Percentiles rank a stretch among this genome's conserved stretches.
phyloP scores from a whole-genome alignment of 35 echinoderm and acorn worm species.

The Anneissia japonica region DNA sequence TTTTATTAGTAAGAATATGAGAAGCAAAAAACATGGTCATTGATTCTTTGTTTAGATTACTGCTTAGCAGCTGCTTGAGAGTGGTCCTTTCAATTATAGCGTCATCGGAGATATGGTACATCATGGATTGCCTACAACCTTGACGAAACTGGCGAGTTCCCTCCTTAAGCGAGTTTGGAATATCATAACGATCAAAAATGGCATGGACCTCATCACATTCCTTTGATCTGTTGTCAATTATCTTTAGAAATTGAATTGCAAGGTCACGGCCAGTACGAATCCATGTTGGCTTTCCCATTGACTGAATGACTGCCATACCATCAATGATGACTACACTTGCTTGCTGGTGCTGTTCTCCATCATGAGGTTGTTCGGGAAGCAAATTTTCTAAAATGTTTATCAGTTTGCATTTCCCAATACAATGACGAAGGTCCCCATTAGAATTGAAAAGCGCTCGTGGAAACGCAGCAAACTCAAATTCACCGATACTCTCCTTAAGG shows the following conservation, averaged over 20 bases:
- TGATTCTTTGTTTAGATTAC: background rate
- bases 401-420: background rate
- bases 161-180: background rate
- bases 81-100: background rate
- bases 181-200: constrained; percentile 4
- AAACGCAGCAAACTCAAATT: background rate
- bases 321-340: background rate
- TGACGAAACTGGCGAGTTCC: background rate
- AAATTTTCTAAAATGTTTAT: background rate
- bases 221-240: background rate
- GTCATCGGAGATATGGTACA: background rate
- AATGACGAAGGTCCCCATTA: background rate
- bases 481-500: background rate
- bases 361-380: background rate
- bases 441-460: background rate
- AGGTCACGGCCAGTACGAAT: background rate
- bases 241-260: background rate
- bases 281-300: background rate
- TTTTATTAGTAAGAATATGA: background rate
- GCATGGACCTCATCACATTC: background rate
- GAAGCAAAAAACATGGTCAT: background rate
- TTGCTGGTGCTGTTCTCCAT: background rate
- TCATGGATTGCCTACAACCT: background rate
- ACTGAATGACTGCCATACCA: background rate
- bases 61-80: background rate